Conservation (phyloP, 2,797 vertebrate genomes). For the Vireo griseus region DNA sequence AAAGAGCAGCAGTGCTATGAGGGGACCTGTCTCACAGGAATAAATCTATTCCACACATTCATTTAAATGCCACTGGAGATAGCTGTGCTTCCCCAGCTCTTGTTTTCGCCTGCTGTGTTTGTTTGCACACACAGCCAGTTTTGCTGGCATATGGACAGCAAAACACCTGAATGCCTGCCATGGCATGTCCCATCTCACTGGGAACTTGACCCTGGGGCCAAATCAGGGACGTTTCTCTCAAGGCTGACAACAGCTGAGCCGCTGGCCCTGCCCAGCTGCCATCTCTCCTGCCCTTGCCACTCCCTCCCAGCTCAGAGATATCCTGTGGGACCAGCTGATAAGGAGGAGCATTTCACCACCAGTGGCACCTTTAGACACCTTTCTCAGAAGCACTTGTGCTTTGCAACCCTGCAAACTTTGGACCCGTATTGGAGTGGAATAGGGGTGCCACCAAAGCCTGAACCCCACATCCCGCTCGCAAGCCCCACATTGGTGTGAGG, state of each 20-base stretch:
- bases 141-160: neutral
- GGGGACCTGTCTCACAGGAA: neutral
- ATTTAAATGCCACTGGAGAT: neutral
- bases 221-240: neutral
- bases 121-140: fast-evolving
- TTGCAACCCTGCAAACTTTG: neutral
- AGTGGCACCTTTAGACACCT: neutral
- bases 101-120: neutral
- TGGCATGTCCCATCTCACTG: fast-evolving
- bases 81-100: neutral
- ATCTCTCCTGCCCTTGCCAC: neutral
- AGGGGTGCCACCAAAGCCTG: neutral
- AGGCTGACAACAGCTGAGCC: neutral
- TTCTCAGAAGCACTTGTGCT: neutral
- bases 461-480: fast-evolving
- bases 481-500: neutral
- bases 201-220: neutral
- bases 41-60: neutral
- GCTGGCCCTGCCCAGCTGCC: neutral
- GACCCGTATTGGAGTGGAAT: fast-evolving
- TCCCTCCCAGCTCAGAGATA: fast-evolving
- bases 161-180: neutral
- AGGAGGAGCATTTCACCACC: neutral
- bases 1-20: neutral
- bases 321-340: fast-evolving